Evolutionary conservation across 2,797 vertebrate genomes (phyloP).

Genomic region (Semotilus atromaculatus): DNA sequence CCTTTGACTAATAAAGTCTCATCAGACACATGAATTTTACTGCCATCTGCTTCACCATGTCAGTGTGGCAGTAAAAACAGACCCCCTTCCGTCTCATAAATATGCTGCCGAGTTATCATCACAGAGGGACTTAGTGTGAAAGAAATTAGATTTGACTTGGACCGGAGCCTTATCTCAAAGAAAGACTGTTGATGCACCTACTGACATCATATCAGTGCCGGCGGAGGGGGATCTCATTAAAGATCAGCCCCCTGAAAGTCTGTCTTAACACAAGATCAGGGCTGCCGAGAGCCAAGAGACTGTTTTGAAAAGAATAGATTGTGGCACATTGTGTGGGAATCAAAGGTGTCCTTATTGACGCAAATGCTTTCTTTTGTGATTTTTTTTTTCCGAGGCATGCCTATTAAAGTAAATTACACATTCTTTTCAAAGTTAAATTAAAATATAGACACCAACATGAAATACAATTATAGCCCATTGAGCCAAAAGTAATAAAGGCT

Average conservation of each 20-base stretch:
- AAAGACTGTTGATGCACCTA: slow-evolving; percentile 24
- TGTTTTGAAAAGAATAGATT: slow-evolving; percentile 33
- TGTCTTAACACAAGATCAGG: slow-evolving; percentile 26
- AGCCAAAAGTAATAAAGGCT: neutral
- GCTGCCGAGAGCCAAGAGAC: slow-evolving; percentile 33
- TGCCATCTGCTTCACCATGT: slow-evolving; percentile 75
- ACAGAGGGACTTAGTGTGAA: slow-evolving; percentile 43
- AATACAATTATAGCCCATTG: neutral
- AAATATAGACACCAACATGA: neutral
- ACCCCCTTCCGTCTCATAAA: slow-evolving; percentile 72
- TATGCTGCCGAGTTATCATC: slow-evolving; percentile 73
- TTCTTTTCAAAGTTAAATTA: neutral
- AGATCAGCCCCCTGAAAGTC: slow-evolving; percentile 30
- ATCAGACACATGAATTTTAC: slow-evolving; percentile 61
- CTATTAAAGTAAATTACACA: neutral
- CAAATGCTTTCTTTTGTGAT: neutral
- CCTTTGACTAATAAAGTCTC: slow-evolving; percentile 36
- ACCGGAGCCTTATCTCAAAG: slow-evolving; percentile 10
- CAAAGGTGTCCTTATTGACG: slow-evolving; percentile 17
- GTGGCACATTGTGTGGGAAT: neutral
- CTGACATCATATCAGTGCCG: slow-evolving; percentile 35
- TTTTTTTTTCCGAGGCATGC: neutral
- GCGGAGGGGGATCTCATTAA: slow-evolving; percentile 48
- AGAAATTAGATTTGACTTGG: slow-evolving; percentile 53
- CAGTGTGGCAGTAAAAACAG: slow-evolving; percentile 69